Evolutionary conservation across 2,797 vertebrate species (phyloP).

Genomic region (Aselliscus stoliczkanus): DNA sequence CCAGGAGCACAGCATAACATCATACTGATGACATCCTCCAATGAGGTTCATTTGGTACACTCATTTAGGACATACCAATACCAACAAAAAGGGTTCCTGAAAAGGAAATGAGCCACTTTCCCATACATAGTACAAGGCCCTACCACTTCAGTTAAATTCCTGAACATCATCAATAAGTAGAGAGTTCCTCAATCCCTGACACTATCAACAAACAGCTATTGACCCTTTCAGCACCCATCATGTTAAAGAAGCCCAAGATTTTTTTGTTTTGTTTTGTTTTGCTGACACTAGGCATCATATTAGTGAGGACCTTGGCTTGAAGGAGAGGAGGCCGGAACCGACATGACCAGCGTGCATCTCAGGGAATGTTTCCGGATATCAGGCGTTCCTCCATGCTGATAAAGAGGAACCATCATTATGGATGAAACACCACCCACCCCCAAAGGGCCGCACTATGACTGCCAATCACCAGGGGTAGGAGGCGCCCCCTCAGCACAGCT

Average conservation of each 20-base stretch:
- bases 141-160: neutral
- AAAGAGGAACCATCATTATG: constrained; percentile 87
- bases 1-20: neutral
- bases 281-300: neutral
- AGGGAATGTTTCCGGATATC: constrained; percentile 83
- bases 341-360: neutral
- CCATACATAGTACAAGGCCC: neutral
- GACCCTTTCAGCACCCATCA: neutral
- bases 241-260: neutral
- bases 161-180: neutral
- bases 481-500: accelerated
- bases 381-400: constrained; percentile 78
- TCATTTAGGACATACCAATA: neutral
- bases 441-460: neutral
- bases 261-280: too few relatives aligned
- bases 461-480: neutral
- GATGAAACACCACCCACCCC: constrained; percentile 80
- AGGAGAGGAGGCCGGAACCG: neutral
- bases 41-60: neutral
- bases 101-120: neutral
- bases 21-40: neutral
- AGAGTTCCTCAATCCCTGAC: neutral
- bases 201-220: neutral
- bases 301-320: constrained; percentile 22
- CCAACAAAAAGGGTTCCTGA: neutral